Conservation (phyloP, 1,140 invertebrate species). For the Steinernema feltiae region DNA sequence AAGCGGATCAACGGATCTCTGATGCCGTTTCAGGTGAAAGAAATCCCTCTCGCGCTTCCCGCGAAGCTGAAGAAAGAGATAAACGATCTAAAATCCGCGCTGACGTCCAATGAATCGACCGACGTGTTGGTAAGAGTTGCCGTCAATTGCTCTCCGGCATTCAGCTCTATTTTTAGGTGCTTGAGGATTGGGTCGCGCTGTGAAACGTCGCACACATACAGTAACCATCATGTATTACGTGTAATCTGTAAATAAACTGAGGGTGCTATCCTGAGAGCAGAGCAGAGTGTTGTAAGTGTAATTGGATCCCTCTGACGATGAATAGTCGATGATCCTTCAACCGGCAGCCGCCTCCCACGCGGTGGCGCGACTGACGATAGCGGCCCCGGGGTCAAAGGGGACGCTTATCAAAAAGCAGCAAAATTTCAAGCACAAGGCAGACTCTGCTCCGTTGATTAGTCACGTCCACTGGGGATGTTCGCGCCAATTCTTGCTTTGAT, state of each 20-base stretch:
- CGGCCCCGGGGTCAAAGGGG: neutral
- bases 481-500: too few species aligned
- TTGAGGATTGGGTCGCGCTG: neutral
- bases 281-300: too few species aligned
- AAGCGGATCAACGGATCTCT: neutral
- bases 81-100: neutral
- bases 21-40: neutral
- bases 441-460: too few species aligned
- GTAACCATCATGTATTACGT: neutral
- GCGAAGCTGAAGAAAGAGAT: neutral
- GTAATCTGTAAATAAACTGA: slow-evolving; percentile 1
- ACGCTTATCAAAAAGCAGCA: too few species aligned
- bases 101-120: neutral
- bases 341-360: neutral
- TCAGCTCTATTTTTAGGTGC: neutral
- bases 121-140: neutral
- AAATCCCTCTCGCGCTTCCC: neutral
- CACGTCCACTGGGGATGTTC: too few species aligned
- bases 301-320: too few species aligned
- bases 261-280: neutral
- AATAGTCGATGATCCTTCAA: too few species aligned
- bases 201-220: neutral
- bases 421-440: too few species aligned
- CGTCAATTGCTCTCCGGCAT: neutral
- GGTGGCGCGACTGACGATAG: neutral